These are phyloP conservation scores for Berghia stephanieae DNA, from an alignment of 1,140 invertebrate species.

Conservation along the genomic window DNA sequence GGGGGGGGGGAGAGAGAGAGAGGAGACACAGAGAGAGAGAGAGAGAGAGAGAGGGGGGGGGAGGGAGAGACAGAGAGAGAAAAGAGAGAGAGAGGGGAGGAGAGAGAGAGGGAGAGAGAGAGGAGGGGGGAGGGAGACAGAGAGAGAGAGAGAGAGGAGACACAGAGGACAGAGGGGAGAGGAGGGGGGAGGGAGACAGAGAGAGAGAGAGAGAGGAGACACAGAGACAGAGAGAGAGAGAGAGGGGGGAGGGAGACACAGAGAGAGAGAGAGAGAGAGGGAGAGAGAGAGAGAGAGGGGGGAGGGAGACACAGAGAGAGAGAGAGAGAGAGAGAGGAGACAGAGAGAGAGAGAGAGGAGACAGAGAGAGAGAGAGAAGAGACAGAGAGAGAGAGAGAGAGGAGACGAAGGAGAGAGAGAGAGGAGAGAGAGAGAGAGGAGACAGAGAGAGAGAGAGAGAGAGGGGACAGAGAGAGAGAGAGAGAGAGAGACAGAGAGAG, in stretches of 20 bases:
- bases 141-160: background rate
- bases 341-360: background rate
- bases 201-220: too few species aligned
- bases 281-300: slow-evolving; percentile 19
- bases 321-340: background rate
- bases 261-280: slow-evolving; percentile 18
- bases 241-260: too few species aligned
- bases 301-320: too few species aligned
- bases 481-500: too few species aligned
- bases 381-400: too few species aligned
- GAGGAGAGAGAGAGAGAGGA: background rate
- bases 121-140: background rate
- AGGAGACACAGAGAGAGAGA: too few species aligned
- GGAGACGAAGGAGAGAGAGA: too few species aligned
- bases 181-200: too few species aligned
- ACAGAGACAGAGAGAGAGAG: too few species aligned
- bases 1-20: slow-evolving; percentile 4
- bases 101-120: background rate
- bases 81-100: background rate
- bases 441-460: background rate
- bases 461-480: background rate
- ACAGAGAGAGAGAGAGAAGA: slow-evolving; percentile 3
- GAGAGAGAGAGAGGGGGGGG: background rate
- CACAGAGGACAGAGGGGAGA: too few species aligned
- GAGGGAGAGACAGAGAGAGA: background rate